These are phyloP conservation scores for Sorex fumeus DNA, from an alignment of 2,113 vertebrate genomes.

Conservation along the genomic window DNA sequence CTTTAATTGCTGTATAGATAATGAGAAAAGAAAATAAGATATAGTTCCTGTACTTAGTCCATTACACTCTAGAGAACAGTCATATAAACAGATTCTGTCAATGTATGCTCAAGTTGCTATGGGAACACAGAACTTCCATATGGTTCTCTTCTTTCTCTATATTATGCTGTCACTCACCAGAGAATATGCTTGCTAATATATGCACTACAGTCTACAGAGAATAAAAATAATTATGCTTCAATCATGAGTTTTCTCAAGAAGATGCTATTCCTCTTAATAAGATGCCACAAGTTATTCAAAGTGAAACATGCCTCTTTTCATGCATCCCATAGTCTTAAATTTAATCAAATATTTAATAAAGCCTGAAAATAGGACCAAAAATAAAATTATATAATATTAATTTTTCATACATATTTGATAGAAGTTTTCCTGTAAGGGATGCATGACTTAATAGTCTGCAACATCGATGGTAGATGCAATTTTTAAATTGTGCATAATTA, in stretches of 20 bases:
- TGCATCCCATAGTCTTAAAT: neutral
- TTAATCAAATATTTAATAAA: slow-evolving; percentile 40
- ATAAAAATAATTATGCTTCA: slow-evolving; percentile 69
- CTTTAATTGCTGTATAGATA: slow-evolving; percentile 3
- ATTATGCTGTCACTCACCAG: slow-evolving; percentile 69
- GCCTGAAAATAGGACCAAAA: slow-evolving; percentile 1
- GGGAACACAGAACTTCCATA: slow-evolving; percentile 66
- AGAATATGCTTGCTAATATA: slow-evolving; percentile 64
- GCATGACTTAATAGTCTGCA: slow-evolving; percentile 17
- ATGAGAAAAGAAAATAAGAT: slow-evolving; percentile 4
- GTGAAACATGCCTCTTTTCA: neutral
- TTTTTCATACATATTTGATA: neutral
- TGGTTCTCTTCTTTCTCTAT: slow-evolving; percentile 69
- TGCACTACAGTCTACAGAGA: slow-evolving; percentile 41
- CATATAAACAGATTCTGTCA: slow-evolving; percentile 60
- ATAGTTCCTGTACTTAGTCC: slow-evolving; percentile 36
- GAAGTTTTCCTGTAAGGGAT: neutral
- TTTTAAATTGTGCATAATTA: slow-evolving; percentile 40
- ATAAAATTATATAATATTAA: neutral
- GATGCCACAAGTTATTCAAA: neutral
- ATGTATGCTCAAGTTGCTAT: slow-evolving; percentile 76
- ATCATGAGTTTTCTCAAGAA: slow-evolving; percentile 30
- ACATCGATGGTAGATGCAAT: neutral
- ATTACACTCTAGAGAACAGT: slow-evolving; percentile 46
- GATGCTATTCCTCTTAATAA: neutral